These are phyloP conservation scores for Pantherophis alleghaniensis DNA, from an alignment of 2,797 vertebrate genomes.

Conservation along the genomic window DNA sequence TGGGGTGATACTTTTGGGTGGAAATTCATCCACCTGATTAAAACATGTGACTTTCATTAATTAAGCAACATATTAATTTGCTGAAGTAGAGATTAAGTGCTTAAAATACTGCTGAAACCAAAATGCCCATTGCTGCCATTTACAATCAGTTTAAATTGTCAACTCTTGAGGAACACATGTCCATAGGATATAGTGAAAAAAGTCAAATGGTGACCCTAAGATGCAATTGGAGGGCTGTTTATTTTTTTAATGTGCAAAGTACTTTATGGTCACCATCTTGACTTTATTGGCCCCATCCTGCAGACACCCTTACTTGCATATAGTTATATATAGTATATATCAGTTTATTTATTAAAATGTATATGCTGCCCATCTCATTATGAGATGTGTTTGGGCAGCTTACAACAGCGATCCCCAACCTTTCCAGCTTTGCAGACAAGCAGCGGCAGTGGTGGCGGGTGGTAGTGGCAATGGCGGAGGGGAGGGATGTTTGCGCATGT, in stretches of 20 bases:
- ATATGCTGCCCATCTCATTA: not conserved
- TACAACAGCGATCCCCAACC: not conserved
- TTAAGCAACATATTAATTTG: not conserved
- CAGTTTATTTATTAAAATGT: not conserved
- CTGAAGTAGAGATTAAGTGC: rapidly evolving
- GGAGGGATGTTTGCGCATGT: not conserved
- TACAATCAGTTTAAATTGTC: not conserved
- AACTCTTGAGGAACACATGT: not conserved
- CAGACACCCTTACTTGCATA: not conserved
- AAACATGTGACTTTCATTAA: not conserved
- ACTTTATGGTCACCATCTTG: not conserved
- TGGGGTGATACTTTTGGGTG: not conserved
- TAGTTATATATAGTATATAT: not conserved
- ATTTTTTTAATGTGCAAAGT: not conserved
- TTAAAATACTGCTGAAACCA: not conserved
- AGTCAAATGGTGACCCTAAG: not conserved
- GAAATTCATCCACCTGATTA: not conserved
- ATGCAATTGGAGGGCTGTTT: not conserved
- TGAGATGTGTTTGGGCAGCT: not conserved
- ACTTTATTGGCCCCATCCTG: not conserved
- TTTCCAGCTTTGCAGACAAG: not conserved
- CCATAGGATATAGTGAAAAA: not conserved
- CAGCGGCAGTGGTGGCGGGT: not conserved
- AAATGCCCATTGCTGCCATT: not conserved
- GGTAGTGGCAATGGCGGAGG: no score